Base-by-base conservation (phyloP, 2,797 vertebrate genomes). In the Philypnodon macrostomus region DNA sequence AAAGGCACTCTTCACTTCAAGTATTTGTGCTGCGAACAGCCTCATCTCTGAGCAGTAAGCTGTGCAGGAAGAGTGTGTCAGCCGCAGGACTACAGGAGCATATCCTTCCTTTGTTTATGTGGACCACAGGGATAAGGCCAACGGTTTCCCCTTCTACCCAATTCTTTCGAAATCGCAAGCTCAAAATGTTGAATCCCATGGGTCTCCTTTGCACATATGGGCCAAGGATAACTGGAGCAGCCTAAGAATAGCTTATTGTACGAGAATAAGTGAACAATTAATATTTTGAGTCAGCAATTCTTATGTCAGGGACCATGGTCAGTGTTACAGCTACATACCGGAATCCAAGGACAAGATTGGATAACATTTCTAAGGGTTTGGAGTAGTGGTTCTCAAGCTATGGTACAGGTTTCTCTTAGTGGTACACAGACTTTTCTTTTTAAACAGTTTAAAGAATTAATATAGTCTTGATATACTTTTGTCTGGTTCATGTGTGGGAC, bases 71-170 rank as follows among this genome's bases (percentile, higher is more conserved):
- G 57, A 59, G 46, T 58, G 59, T 26, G 61, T 52, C 59, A 49
- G 13, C n/a, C 26, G 57, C 16, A 15, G n/a, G 58, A 58, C 52
- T 13, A 54, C 15, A 35, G 63, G 30, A 67, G 47, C 58, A 76
- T 70, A 85, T 85, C 86, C 86, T 51, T 51, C 40, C 48, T 77
- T 85, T 88, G 86, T 88, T 81, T 79, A 78, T 57, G 23, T 7
- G 10, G 41, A 57, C 56, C 40, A 41, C 36, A 16, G 24, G 45
- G 40, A 69, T 44, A 37, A 41, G 49, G 47, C 38, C 40, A 53
- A 67, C 48, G 0, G 15, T 51, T 76, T 64, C 51, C 60, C 36
- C 23, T 48, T 31, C 26, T 35, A 47, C 35, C 19, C 26, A 33
- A 34, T 26, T 27, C 45, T 24, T 40, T 26, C 44, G 33, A 15